A percentile compares a stretch with the other conserved stretches of the same genome.
These are phyloP conservation scores for Drosophila parvula DNA, from an alignment of 1,140 invertebrate species.

Conservation along the genomic window DNA sequence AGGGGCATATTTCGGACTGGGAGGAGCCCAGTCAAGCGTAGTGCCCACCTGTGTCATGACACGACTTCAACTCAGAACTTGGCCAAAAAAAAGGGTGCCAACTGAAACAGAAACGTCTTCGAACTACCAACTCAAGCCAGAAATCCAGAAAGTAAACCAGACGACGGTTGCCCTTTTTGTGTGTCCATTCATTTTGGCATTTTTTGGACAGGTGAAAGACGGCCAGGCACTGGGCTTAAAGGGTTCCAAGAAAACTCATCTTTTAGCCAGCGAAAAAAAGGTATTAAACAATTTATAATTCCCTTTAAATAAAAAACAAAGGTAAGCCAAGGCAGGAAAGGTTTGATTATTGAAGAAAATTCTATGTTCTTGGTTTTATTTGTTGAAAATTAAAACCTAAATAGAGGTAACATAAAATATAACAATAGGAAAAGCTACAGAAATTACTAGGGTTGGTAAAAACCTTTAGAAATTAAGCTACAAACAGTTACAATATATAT, in stretches of 20 bases:
- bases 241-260: neutral
- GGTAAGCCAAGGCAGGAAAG: neutral
- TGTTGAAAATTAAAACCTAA: too few species aligned
- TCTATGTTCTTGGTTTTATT: too few species aligned
- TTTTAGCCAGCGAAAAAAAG: neutral
- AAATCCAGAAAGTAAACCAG: conserved; percentile 15
- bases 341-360: too few species aligned
- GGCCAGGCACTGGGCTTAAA: conserved; percentile 11
- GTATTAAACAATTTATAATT: too few species aligned
- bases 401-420: too few species aligned
- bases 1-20: conserved; percentile 50
- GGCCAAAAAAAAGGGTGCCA: conserved; percentile 9
- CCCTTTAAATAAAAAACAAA: too few species aligned
- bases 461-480: too few species aligned
- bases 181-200: conserved; percentile 8
- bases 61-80: conserved; percentile 9
- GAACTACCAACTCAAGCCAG: neutral
- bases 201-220: conserved; percentile 2
- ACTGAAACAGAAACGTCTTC: neutral
- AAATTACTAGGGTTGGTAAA: too few species aligned
- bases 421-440: too few species aligned
- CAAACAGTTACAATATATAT: too few species aligned
- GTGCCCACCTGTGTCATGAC: conserved; percentile 16
- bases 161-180: conserved; percentile 2
- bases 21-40: conserved; percentile 30